Evolutionary conservation across 2,888 invertebrate genomes (phyloP).

Genomic region (Aethes cnicana): DNA sequence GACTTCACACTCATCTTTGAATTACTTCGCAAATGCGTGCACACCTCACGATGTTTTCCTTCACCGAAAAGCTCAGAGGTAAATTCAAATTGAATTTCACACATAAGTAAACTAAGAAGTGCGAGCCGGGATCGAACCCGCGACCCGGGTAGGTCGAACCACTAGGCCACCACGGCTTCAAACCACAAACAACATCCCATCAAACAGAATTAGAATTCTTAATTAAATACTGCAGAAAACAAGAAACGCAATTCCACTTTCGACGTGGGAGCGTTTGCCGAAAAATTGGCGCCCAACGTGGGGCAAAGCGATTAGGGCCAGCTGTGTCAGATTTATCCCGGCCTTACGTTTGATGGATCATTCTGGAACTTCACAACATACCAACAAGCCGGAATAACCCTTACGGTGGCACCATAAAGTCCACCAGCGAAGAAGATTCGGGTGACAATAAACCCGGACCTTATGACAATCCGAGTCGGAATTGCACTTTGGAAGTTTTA

Average conservation of each 20-base stretch:
- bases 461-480: constrained; percentile 23
- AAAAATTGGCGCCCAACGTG: constrained; percentile 29
- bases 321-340: constrained; percentile 28
- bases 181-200: background rate
- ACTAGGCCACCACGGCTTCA: too few relatives aligned
- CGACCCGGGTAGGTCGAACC: too few relatives aligned
- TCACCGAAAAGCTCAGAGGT: too few relatives aligned
- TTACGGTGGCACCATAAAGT: background rate
- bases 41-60: too few relatives aligned
- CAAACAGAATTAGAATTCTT: background rate
- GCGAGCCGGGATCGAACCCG: too few relatives aligned
- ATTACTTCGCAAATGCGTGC: too few relatives aligned
- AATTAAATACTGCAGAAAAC: constrained; percentile 14
- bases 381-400: constrained; percentile 9
- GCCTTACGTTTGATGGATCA: constrained; percentile 31
- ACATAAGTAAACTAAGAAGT: too few relatives aligned
- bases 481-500: constrained; percentile 24
- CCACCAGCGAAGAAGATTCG: background rate
- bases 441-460: constrained; percentile 20
- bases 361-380: constrained; percentile 19
- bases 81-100: too few relatives aligned
- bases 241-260: constrained; percentile 18
- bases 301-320: constrained; percentile 24
- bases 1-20: too few relatives aligned
- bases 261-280: background rate